Percentiles rank a stretch among this genome's conserved stretches.
These are phyloP conservation scores for Ametastegia equiseti DNA, from an alignment of 2,888 invertebrate genomes.

Conservation along the genomic window DNA sequence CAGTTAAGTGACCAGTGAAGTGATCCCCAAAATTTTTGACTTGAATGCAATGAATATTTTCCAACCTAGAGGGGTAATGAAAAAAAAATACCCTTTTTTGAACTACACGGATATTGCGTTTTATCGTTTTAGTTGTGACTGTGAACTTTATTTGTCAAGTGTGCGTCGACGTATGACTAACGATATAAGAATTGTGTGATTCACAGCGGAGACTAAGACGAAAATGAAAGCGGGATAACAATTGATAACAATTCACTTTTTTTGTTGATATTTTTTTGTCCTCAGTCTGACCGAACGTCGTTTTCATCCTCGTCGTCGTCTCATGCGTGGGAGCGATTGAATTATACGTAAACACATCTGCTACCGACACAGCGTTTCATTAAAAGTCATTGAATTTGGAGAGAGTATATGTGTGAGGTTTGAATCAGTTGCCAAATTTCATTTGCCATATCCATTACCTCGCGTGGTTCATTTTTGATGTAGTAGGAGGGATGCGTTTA, in stretches of 20 bases:
- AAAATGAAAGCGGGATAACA: background rate
- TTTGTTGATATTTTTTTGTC: background rate
- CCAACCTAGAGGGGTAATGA: background rate
- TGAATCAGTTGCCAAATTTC: background rate
- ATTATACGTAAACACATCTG: slow-evolving; percentile 5
- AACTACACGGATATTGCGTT: no score
- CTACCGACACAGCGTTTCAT: background rate
- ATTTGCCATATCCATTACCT: background rate
- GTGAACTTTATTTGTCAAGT: background rate
- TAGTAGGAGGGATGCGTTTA: no score
- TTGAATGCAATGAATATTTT: background rate
- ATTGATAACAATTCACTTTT: background rate
- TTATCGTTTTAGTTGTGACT: slow-evolving; percentile 9
- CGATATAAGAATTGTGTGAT: background rate
- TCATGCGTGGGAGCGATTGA: background rate
- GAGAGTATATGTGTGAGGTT: background rate
- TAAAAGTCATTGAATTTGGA: background rate
- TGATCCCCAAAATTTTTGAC: background rate
- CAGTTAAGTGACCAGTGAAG: slow-evolving; percentile 22
- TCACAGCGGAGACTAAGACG: background rate
- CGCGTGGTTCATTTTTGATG: no score
- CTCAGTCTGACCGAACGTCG: background rate
- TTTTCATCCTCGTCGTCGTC: background rate
- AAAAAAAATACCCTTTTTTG: background rate
- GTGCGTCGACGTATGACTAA: slow-evolving; percentile 10